Evolutionary conservation across 2,888 invertebrate genomes (phyloP).

Genomic region (Panzeria rudis): DNA sequence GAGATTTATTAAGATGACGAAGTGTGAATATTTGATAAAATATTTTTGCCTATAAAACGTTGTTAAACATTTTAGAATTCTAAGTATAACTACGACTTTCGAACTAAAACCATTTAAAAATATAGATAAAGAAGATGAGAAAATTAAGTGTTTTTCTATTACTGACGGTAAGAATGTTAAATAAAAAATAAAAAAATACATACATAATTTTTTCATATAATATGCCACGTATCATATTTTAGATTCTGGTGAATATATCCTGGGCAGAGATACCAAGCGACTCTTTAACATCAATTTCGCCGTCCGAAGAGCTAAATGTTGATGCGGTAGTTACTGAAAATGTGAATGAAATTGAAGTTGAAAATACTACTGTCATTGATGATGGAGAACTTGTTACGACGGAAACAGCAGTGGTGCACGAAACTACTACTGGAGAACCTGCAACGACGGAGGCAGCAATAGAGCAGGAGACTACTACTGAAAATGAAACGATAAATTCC

Average conservation of each 20-base stretch:
- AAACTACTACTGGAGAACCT: too few species aligned
- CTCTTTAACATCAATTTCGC: background rate
- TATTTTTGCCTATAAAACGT: slow-evolving; percentile 59
- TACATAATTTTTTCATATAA: background rate
- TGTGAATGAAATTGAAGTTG: background rate
- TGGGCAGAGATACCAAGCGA: background rate
- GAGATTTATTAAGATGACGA: slow-evolving; percentile 52
- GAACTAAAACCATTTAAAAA: slow-evolving; percentile 39
- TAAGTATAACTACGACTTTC: slow-evolving; percentile 52
- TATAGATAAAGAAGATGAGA: background rate
- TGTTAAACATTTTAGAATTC: background rate
- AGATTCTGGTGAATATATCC: slow-evolving; percentile 45
- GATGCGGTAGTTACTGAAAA: slow-evolving; percentile 5
- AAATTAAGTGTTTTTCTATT: slow-evolving; percentile 35
- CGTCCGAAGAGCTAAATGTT: background rate
- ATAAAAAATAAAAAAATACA: background rate
- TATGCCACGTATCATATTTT: background rate
- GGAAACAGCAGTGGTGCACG: too few species aligned
- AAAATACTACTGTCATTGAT: background rate
- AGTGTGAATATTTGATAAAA: slow-evolving; percentile 25
- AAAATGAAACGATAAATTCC: too few species aligned
- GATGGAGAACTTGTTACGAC: background rate
- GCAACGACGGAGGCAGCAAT: background rate
- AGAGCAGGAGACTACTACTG: background rate
- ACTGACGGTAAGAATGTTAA: slow-evolving; percentile 47